A percentile compares a stretch with the other conserved stretches of the same genome.
These are phyloP conservation scores for Tetropium fuscum DNA, from an alignment of 2,888 invertebrate genomes.

Conservation along the genomic window DNA sequence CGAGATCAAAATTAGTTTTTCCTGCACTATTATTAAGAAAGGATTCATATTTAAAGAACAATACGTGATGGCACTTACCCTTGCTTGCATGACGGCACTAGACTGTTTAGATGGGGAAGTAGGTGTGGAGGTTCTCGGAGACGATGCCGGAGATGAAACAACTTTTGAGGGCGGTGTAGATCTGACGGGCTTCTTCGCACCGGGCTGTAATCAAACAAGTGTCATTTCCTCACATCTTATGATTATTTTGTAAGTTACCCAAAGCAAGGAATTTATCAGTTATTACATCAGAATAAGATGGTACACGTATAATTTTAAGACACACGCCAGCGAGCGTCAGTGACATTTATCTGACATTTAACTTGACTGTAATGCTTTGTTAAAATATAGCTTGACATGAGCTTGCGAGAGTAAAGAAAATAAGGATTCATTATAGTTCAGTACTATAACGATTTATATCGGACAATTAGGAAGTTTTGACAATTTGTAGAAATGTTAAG, in stretches of 20 bases:
- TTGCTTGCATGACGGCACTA: conserved; percentile 4
- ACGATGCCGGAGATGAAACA: conserved; percentile 19
- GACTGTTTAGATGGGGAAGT: conserved; percentile 19
- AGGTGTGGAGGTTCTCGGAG: conserved; percentile 17
- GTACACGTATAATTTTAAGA: conserved; percentile 15
- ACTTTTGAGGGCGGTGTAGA: conserved; percentile 9
- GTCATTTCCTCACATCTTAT: neutral
- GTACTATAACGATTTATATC: too few species aligned
- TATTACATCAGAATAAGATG: conserved; percentile 6
- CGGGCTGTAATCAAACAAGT: conserved; percentile 28
- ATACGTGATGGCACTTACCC: conserved; percentile 5
- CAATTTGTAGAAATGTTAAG: too few species aligned
- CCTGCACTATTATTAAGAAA: too few species aligned
- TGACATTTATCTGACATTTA: neutral
- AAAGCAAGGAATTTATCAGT: conserved; percentile 1
- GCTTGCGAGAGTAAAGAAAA: too few species aligned
- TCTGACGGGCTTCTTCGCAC: conserved; percentile 36
- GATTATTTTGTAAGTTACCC: conserved; percentile 1
- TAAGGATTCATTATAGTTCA: too few species aligned
- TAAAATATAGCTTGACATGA: neutral
- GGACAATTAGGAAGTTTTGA: too few species aligned
- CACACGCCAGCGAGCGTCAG: neutral
- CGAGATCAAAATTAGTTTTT: too few species aligned
- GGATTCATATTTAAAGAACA: too few species aligned
- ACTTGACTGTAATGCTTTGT: neutral